Evolutionary conservation across 2,113 vertebrate genomes (phyloP).

Genomic region (Sclerurus mexicanus): DNA sequence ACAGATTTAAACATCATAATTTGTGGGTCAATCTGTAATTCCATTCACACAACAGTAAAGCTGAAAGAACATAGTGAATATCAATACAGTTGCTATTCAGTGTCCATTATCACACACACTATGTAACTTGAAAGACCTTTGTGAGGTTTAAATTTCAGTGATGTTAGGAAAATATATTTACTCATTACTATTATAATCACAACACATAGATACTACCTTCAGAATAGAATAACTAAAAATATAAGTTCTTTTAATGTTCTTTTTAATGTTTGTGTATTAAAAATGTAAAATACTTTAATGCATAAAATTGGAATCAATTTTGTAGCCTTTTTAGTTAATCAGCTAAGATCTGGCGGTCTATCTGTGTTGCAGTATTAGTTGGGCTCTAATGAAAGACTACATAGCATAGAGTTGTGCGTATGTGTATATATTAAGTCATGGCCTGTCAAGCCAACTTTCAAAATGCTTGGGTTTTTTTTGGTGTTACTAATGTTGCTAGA

Average conservation of each 20-base stretch:
- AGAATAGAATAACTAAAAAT: neutral
- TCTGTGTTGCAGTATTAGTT: neutral
- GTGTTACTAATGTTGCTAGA: neutral
- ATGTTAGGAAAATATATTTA: neutral
- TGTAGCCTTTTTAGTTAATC: neutral
- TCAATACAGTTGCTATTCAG: neutral
- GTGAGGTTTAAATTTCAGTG: neutral
- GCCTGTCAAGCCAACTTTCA: neutral
- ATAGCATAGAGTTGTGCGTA: neutral
- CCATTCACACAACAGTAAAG: neutral
- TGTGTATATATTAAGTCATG: neutral
- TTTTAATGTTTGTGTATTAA: neutral
- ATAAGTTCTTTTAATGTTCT: neutral
- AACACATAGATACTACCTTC: neutral
- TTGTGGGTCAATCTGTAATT: neutral
- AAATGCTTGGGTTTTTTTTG: accelerated
- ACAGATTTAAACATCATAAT: neutral
- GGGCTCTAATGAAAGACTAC: neutral
- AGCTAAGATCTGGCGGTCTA: neutral
- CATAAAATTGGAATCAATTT: neutral
- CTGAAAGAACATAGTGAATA: neutral
- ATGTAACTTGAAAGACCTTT: neutral
- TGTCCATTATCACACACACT: neutral
- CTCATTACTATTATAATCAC: neutral
- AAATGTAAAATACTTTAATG: neutral